These are phyloP conservation scores for Nomada hirtipes DNA, from an alignment of 2,888 invertebrate genomes.

Conservation along the genomic window DNA sequence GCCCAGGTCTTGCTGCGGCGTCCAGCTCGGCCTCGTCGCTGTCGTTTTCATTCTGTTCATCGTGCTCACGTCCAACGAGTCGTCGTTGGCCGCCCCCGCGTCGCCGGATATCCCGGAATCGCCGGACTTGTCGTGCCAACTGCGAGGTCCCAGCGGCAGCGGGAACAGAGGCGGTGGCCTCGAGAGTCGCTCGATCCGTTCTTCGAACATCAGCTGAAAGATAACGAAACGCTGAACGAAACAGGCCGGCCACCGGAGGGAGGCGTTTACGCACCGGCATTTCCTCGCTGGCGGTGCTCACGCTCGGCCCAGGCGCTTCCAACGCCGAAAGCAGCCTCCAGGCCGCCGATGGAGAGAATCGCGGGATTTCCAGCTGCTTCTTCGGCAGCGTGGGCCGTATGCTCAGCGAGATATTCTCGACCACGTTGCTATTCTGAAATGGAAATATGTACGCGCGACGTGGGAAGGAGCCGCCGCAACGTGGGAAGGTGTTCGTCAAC, in stretches of 20 bases:
- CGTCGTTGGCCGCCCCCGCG: constrained; percentile 86
- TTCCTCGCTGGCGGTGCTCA: constrained; percentile 81
- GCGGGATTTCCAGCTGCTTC: constrained; percentile 90
- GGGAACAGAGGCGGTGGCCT: constrained; percentile 85
- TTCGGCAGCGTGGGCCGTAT: constrained; percentile 92
- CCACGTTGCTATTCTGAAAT: constrained; percentile 81
- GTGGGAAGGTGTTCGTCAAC: not conserved
- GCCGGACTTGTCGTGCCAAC: constrained; percentile 90
- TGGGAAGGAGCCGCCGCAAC: not conserved
- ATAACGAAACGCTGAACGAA: not conserved
- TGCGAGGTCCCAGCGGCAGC: constrained; percentile 85
- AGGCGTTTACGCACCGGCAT: constrained; percentile 71
- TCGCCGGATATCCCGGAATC: constrained; percentile 95
- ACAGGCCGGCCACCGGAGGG: too few species aligned
- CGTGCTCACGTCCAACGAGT: constrained; percentile 77
- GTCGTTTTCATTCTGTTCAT: constrained; percentile 69
- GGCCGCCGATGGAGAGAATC: constrained; percentile 93
- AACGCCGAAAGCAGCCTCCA: constrained; percentile 90
- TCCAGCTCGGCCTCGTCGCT: constrained; percentile 87
- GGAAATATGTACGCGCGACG: not conserved
- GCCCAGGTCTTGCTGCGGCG: constrained; percentile 94
- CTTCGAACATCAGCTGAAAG: constrained; percentile 85
- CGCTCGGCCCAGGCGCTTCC: constrained; percentile 85
- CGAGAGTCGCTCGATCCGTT: constrained; percentile 85
- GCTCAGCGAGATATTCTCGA: constrained; percentile 89